phyloP scores from a whole-genome alignment of 2,888 invertebrate genomes.

The Caenorhabditis japonica region DNA sequence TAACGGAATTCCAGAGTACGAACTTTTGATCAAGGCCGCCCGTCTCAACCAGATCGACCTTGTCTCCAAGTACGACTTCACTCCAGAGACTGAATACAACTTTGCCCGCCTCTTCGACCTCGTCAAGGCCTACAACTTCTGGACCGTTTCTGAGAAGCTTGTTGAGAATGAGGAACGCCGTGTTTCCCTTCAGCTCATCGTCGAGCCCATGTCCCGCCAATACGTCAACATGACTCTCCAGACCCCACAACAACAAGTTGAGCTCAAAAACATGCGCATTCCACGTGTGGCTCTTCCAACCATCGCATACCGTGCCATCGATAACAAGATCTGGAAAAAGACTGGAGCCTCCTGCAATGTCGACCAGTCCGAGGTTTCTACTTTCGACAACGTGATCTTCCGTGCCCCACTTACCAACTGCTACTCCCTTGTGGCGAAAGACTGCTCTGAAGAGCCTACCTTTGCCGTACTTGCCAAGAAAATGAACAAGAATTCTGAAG shows the following conservation, averaged over 20 bases:
- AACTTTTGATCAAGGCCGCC: constrained; percentile 61
- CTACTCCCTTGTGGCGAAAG: constrained; percentile 78
- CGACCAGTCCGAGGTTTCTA: constrained; percentile 61
- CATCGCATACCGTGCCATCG: constrained; percentile 35
- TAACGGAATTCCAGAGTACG: constrained; percentile 44
- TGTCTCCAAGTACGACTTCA: constrained; percentile 59
- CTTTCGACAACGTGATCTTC: constrained; percentile 75
- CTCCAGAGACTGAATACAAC: constrained; percentile 40
- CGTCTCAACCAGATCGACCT: constrained; percentile 62
- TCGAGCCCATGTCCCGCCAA: constrained; percentile 67
- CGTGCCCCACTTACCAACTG: constrained; percentile 75
- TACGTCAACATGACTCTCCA: constrained; percentile 69
- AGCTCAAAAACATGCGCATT: constrained; percentile 32
- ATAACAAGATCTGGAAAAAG: constrained; percentile 30
- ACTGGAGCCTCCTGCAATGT: constrained; percentile 47
- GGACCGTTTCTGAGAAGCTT: constrained; percentile 54
- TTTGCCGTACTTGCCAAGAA: constrained; percentile 78
- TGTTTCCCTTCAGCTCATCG: constrained; percentile 49
- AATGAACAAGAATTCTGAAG: constrained; percentile 40
- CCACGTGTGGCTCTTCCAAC: constrained; percentile 43
- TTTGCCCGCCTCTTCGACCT: constrained; percentile 56
- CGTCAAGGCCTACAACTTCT: constrained; percentile 62
- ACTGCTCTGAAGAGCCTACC: constrained; percentile 77
- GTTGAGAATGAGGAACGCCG: constrained; percentile 40
- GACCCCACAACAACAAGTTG: constrained; percentile 58